phyloP scores from a whole-genome alignment of 2,888 invertebrate species.

The Acrocera orbiculus region DNA sequence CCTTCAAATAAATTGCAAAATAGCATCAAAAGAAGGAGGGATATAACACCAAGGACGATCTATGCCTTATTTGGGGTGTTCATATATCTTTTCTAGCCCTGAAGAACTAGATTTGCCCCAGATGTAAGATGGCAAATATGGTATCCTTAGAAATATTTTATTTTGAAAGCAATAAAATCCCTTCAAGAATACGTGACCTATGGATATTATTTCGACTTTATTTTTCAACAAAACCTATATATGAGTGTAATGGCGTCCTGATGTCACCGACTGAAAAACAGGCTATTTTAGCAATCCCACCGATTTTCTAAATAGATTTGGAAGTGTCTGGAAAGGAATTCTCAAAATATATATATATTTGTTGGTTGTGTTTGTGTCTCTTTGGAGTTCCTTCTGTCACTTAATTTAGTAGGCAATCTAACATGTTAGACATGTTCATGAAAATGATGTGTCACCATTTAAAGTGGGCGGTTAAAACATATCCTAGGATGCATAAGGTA shows the following conservation, averaged over 20 bases:
- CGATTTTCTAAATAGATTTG: too few relatives aligned
- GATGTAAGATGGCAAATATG: constrained; percentile 10
- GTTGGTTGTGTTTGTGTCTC: background rate
- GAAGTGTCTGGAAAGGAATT: background rate
- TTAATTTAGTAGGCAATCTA: constrained; percentile 3
- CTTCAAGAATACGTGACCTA: constrained; percentile 32
- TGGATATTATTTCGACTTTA: constrained; percentile 30
- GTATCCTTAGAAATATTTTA: constrained; percentile 9
- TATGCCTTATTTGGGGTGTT: constrained; percentile 5
- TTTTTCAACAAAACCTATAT: constrained; percentile 4
- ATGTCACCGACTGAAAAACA: background rate
- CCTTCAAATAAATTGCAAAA: too few relatives aligned
- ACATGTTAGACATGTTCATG: constrained; percentile 10
- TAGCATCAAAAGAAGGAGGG: too few relatives aligned
- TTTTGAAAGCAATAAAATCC: constrained; percentile 26
- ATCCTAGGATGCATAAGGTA: background rate
- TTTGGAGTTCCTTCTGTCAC: constrained; percentile 5
- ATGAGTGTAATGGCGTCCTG: background rate
- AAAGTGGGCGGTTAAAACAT: background rate
- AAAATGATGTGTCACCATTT: constrained; percentile 11
- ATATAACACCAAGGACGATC: constrained; percentile 5
- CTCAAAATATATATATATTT: background rate
- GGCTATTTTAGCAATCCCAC: background rate
- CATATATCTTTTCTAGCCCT: constrained; percentile 5
- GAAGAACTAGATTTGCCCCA: constrained; percentile 4